These are phyloP conservation scores for Linyphia triangularis DNA, from an alignment of 2,888 invertebrate species.

Conservation along the genomic window DNA sequence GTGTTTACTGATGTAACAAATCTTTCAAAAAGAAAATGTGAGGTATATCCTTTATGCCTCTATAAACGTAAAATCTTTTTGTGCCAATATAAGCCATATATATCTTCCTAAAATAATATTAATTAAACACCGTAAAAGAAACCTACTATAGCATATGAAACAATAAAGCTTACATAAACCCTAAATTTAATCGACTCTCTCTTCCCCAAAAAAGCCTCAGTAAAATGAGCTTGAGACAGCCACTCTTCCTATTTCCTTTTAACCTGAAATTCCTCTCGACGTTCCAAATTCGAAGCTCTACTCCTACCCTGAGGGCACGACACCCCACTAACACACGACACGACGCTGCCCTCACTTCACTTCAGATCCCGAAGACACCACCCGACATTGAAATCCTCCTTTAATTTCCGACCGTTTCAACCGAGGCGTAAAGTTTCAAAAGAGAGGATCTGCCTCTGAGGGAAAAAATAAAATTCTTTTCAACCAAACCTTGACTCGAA, in stretches of 20 bases:
- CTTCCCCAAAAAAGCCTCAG: not conserved
- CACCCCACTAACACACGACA: constrained; percentile 2
- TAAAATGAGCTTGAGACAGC: constrained; percentile 18
- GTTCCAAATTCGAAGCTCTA: constrained; percentile 13
- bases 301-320: not conserved
- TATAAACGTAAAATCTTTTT: too few relatives aligned
- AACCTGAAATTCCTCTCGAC: constrained; percentile 30
- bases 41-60: too few relatives aligned
- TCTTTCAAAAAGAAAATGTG: too few relatives aligned
- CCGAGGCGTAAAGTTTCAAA: constrained; percentile 67
- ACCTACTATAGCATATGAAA: too few relatives aligned
- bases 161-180: too few relatives aligned
- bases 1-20: too few relatives aligned
- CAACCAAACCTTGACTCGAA: constrained; percentile 46
- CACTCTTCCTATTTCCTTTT: not conserved
- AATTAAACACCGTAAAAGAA: too few relatives aligned
- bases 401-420: constrained; percentile 61
- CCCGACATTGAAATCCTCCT: constrained; percentile 36
- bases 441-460: constrained; percentile 23
- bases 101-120: too few relatives aligned
- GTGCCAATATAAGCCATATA: too few relatives aligned
- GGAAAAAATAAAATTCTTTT: constrained; percentile 43
- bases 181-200: too few relatives aligned
- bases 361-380: not conserved
- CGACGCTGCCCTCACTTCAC: constrained; percentile 11